These are phyloP conservation scores for Leptinotarsa tumamoca DNA, from an alignment of 2,888 invertebrate species.

Conservation along the genomic window DNA sequence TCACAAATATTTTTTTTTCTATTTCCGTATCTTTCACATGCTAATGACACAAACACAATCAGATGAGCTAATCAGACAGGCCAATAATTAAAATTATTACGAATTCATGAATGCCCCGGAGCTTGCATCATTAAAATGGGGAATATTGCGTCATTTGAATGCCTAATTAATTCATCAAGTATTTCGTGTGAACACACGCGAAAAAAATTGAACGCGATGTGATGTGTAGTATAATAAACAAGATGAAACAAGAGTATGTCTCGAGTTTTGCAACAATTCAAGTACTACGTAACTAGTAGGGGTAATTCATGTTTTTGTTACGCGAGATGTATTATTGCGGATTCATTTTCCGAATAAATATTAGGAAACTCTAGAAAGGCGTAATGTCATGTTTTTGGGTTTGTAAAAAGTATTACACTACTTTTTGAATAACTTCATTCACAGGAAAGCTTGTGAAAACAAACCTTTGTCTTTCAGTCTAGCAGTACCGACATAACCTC, in stretches of 20 bases:
- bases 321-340: no score
- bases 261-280: neutral
- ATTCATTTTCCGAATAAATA: no score
- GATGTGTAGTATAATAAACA: neutral
- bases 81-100: slow-evolving; percentile 9
- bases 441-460: no score
- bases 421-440: no score
- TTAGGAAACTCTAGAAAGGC: no score
- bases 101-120: slow-evolving; percentile 9
- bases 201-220: neutral
- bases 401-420: no score
- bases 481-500: no score
- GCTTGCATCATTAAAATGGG: slow-evolving; percentile 3
- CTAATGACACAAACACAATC: slow-evolving; percentile 10
- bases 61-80: slow-evolving; percentile 21
- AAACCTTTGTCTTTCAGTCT: no score
- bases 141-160: slow-evolving; percentile 21
- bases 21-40: slow-evolving; percentile 19
- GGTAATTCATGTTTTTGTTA: neutral
- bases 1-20: neutral
- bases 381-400: no score
- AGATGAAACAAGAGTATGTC: neutral
- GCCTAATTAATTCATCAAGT: neutral
- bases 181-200: slow-evolving; percentile 2
- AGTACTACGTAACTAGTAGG: neutral